phyloP scores from a whole-genome alignment of 2,888 invertebrate genomes.

The Drosophila paranaensis region DNA sequence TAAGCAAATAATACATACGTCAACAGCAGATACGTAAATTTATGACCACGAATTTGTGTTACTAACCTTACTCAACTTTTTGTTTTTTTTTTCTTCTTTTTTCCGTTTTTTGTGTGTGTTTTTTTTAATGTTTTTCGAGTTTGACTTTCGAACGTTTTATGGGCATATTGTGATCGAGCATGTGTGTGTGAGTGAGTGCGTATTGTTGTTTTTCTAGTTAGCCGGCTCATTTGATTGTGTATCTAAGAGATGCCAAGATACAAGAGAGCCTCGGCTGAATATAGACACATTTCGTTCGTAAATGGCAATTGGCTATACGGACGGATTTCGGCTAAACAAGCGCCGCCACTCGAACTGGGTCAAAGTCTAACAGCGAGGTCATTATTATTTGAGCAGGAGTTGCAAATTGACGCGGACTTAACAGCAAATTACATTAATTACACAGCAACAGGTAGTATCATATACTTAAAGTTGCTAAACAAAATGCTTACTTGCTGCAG shows the following conservation, averaged over 20 bases:
- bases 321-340: slow-evolving; percentile 48
- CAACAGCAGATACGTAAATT: slow-evolving; percentile 55
- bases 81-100: slow-evolving; percentile 32
- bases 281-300: slow-evolving; percentile 27
- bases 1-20: slow-evolving; percentile 54
- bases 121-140: slow-evolving; percentile 52
- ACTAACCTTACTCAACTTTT: slow-evolving; percentile 75
- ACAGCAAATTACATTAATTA: slow-evolving; percentile 36
- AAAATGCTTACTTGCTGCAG: neutral
- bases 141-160: slow-evolving; percentile 78
- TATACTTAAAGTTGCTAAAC: neutral
- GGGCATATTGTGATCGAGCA: slow-evolving; percentile 38
- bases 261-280: slow-evolving; percentile 34
- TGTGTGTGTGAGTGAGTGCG: slow-evolving; percentile 15
- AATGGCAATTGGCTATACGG: slow-evolving; percentile 29
- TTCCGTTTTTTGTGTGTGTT: slow-evolving; percentile 7
- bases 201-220: slow-evolving; percentile 47
- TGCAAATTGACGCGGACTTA: slow-evolving; percentile 31
- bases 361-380: slow-evolving; percentile 75
- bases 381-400: slow-evolving; percentile 49
- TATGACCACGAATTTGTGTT: slow-evolving; percentile 76
- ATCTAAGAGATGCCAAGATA: slow-evolving; percentile 62
- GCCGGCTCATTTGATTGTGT: slow-evolving; percentile 73
- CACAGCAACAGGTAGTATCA: neutral
- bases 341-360: slow-evolving; percentile 67